Evolutionary conservation across 2,113 vertebrate species (phyloP).

Genomic region (Aptenodytes patagonicus): DNA sequence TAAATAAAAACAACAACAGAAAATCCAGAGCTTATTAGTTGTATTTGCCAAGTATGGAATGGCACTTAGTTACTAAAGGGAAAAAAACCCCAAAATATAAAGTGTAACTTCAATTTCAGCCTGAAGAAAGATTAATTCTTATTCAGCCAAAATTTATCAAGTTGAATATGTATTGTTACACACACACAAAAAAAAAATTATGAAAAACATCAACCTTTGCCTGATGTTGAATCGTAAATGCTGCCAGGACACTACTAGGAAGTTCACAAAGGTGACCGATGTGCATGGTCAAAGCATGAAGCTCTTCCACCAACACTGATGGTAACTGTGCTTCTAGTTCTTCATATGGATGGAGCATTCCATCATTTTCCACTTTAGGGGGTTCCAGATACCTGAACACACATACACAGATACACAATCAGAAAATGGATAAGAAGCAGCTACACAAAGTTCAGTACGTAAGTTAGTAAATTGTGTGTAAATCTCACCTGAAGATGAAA

Average conservation of each 20-base stretch:
- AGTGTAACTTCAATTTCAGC: neutral
- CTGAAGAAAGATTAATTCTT: neutral
- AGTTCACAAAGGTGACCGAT: slow-evolving; percentile 84
- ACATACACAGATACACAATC: neutral
- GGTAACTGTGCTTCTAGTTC: slow-evolving; percentile 83
- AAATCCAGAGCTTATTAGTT: neutral
- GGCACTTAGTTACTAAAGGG: neutral
- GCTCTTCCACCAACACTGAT: slow-evolving; percentile 85
- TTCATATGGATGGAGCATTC: slow-evolving; percentile 77
- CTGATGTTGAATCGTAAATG: slow-evolving; percentile 85
- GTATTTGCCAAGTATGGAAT: neutral
- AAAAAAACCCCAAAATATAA: neutral
- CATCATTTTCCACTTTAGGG: slow-evolving; percentile 49
- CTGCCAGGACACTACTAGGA: slow-evolving; percentile 77
- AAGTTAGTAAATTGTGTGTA: neutral
- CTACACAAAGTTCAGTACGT: neutral
- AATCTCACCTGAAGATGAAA: slow-evolving; percentile 89
- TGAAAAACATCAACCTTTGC: slow-evolving; percentile 79
- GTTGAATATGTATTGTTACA: neutral
- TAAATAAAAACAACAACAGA: neutral
- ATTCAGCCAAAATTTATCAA: neutral
- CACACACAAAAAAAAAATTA: neutral
- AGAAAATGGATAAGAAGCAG: neutral
- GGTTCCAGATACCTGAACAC: slow-evolving; percentile 81
- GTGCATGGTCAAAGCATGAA: slow-evolving; percentile 83